phyloP scores from a whole-genome alignment of 2,797 vertebrate genomes.

The Neopelma chrysocephalum region DNA sequence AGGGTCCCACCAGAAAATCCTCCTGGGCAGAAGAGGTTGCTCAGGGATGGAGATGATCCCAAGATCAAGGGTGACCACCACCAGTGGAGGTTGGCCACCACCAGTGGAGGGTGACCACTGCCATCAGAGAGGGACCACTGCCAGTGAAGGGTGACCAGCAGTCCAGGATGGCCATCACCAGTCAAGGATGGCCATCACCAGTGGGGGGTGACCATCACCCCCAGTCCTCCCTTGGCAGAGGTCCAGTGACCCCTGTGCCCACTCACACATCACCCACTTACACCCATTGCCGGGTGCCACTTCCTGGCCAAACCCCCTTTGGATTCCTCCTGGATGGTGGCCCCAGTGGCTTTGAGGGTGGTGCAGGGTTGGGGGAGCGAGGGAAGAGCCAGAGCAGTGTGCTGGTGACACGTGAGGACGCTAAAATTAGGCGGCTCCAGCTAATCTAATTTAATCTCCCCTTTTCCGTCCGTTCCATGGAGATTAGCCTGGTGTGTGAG shows the following conservation, averaged over 20 bases:
- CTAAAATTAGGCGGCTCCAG: neutral
- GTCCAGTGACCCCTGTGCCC: neutral
- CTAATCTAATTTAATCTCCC: slow-evolving; percentile 43
- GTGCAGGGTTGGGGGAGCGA: accelerated
- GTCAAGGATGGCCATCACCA: neutral
- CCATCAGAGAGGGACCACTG: neutral
- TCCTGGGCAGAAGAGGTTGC: neutral
- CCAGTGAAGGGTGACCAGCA: neutral
- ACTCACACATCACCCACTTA: accelerated
- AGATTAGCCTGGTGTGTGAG: neutral
- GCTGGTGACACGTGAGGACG: neutral
- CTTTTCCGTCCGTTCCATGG: accelerated
- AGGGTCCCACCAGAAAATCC: neutral
- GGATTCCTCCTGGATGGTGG: neutral
- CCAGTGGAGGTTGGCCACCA: neutral
- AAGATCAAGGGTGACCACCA: neutral
- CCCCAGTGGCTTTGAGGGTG: neutral
- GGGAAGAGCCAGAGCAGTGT: neutral
- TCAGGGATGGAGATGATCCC: neutral
- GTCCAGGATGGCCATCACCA: neutral
- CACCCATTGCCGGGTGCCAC: accelerated
- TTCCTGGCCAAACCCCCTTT: neutral
- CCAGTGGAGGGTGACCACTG: accelerated
- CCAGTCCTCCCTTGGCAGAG: neutral
- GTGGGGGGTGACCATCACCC: neutral